phyloP scores from a whole-genome alignment of 1,140 invertebrate genomes.

The Venustaconcha ellipsiformis region DNA sequence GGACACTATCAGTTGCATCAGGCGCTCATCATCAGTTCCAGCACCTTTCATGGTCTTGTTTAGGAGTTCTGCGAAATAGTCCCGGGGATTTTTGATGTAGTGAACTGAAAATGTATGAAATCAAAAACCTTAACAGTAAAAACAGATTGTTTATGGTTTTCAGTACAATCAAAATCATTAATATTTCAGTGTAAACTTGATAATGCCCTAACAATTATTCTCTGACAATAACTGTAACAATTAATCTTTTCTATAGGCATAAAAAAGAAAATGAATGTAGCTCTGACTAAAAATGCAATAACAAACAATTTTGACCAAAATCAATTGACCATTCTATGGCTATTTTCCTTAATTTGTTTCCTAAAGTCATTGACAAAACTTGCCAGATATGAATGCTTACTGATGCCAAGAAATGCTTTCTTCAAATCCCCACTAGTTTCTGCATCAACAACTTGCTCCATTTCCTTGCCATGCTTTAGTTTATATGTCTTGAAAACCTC shows the following conservation, averaged over 20 bases:
- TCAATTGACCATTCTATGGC: too few species aligned
- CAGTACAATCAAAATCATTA: neutral
- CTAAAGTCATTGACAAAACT: neutral
- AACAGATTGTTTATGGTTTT: neutral
- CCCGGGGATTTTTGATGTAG: slow-evolving; percentile 78
- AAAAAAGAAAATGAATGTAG: too few species aligned
- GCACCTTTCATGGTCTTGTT: slow-evolving; percentile 86
- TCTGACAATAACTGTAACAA: neutral
- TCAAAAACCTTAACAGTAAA: too few species aligned
- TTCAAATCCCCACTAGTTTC: slow-evolving; percentile 63
- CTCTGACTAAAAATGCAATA: too few species aligned
- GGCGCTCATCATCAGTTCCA: slow-evolving; percentile 88
- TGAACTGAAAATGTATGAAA: slow-evolving; percentile 3
- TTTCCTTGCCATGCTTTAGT: slow-evolving; percentile 55
- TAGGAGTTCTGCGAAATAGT: slow-evolving; percentile 91
- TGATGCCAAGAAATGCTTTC: slow-evolving; percentile 56
- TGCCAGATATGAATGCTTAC: slow-evolving; percentile 33
- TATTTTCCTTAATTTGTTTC: neutral
- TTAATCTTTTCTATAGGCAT: too few species aligned
- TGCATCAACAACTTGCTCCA: slow-evolving; percentile 48
- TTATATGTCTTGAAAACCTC: slow-evolving; percentile 78
- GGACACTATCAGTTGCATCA: slow-evolving; percentile 90
- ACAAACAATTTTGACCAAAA: too few species aligned
- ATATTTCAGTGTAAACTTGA: neutral
- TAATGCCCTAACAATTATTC: neutral